These are phyloP conservation scores for Torymus auratus DNA, from an alignment of 2,888 invertebrate genomes.

Conservation along the genomic window DNA sequence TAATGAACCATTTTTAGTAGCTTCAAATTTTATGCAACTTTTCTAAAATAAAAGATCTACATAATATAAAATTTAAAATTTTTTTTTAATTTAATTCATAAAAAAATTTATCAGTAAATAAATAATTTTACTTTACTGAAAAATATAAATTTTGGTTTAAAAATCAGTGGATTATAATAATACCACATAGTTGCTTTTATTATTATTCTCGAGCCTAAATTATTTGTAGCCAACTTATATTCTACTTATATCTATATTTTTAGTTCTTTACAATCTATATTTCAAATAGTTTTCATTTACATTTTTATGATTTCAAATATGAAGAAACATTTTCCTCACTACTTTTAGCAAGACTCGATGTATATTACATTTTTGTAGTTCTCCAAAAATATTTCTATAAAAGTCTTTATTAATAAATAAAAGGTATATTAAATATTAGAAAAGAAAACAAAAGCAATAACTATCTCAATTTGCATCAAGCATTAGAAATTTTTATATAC, in stretches of 20 bases:
- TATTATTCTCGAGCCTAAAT: not conserved
- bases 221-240: constrained; percentile 7
- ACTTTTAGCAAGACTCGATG: constrained; percentile 4
- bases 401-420: constrained; percentile 33
- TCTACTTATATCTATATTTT: constrained; percentile 34
- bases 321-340: constrained; percentile 3
- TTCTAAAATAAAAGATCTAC: too few relatives aligned
- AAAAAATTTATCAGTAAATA: not conserved
- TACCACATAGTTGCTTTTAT: constrained; percentile 22
- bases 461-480: not conserved
- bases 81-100: not conserved
- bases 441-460: constrained; percentile 5
- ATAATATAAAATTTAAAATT: too few relatives aligned
- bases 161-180: constrained; percentile 21
- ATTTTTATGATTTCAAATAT: too few relatives aligned
- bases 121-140: constrained; percentile 48
- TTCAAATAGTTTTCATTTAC: constrained; percentile 3
- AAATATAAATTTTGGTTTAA: constrained; percentile 40
- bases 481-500: not conserved
- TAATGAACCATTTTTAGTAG: too few relatives aligned
- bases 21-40: too few relatives aligned
- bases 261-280: constrained; percentile 29
- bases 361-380: constrained; percentile 39
- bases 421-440: constrained; percentile 30
- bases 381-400: constrained; percentile 32